Percentiles rank a stretch among this genome's conserved stretches.
Conservation (phyloP, 2,888 invertebrate genomes). For the Plagiodera versicolora region DNA sequence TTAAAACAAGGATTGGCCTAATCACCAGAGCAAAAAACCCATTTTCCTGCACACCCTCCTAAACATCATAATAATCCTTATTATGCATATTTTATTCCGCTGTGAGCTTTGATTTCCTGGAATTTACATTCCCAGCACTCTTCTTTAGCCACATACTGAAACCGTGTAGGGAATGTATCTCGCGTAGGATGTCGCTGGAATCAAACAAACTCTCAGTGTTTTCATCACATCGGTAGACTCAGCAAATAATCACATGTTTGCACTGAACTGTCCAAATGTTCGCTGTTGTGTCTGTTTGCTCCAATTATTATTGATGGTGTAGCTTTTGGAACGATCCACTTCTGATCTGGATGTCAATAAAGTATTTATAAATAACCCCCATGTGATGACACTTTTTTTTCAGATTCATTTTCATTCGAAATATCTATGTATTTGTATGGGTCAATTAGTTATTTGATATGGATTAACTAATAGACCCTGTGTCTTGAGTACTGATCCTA, state of each 20-base stretch:
- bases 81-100: constrained; percentile 23
- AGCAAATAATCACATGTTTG: neutral
- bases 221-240: neutral
- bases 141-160: constrained; percentile 11
- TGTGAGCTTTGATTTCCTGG: constrained; percentile 23
- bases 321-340: too few relatives aligned
- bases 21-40: constrained; percentile 7
- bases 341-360: too few relatives aligned
- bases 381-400: too few relatives aligned
- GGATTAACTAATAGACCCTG: too few relatives aligned
- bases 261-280: neutral
- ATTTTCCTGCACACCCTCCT: constrained; percentile 12
- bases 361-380: too few relatives aligned
- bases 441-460: too few relatives aligned
- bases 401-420: too few relatives aligned
- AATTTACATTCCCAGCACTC: constrained; percentile 19
- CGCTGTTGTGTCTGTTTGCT: too few relatives aligned
- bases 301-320: too few relatives aligned
- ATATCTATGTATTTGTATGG: too few relatives aligned
- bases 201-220: constrained; percentile 22
- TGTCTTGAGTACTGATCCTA: too few relatives aligned
- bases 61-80: constrained; percentile 20
- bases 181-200: constrained; percentile 17
- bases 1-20: neutral
- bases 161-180: constrained; percentile 20